Conservation (phyloP, 2,888 invertebrate genomes). For the Tipula confusa region DNA sequence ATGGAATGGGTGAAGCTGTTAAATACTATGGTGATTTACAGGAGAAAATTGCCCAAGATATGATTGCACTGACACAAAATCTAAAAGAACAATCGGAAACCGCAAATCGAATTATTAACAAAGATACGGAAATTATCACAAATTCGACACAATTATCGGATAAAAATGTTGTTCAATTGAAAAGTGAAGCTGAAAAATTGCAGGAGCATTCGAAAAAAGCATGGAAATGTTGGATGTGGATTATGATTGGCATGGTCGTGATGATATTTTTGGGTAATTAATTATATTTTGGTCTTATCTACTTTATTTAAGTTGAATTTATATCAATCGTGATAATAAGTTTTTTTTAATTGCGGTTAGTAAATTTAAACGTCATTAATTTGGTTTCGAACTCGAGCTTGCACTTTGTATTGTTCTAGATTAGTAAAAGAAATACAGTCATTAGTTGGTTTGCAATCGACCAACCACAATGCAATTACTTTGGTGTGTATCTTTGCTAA, state of each 20-base stretch:
- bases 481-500: no score
- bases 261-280: slow-evolving; percentile 75
- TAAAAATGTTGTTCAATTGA: slow-evolving; percentile 68
- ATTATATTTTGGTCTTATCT: not conserved
- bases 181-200: slow-evolving; percentile 74
- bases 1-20: slow-evolving; percentile 75
- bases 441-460: no score
- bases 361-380: no score
- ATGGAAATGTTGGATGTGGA: slow-evolving; percentile 94
- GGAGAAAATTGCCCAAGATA: slow-evolving; percentile 89
- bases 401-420: no score
- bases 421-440: no score
- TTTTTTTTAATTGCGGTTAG: not conserved
- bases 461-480: no score
- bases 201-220: slow-evolving; percentile 80
- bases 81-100: slow-evolving; percentile 87
- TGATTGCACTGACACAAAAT: slow-evolving; percentile 81
- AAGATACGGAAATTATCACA: slow-evolving; percentile 73
- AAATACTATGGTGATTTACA: slow-evolving; percentile 86
- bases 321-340: not conserved
- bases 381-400: no score
- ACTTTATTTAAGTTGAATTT: not conserved
- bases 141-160: slow-evolving; percentile 77
- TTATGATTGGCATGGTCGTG: slow-evolving; percentile 81
- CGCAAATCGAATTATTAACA: slow-evolving; percentile 83